Percentiles rank a stretch among this genome's conserved stretches.
phyloP scores from a whole-genome alignment of 2,113 vertebrate species.

The Scophthalmus maximus region DNA sequence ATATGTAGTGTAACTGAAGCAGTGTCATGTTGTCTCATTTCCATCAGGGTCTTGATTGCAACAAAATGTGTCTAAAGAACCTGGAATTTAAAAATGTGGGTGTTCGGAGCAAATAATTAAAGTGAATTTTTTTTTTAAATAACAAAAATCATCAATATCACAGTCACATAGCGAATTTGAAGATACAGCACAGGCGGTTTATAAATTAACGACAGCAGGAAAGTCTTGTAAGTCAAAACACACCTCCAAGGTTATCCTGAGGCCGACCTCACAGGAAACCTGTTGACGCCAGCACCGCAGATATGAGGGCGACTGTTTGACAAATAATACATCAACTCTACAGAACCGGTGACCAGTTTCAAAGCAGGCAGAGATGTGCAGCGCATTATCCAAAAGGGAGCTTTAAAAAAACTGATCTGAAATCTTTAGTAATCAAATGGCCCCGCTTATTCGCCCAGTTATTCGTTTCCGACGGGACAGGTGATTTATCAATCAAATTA shows the following conservation, averaged over 20 bases:
- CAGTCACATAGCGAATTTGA: not conserved
- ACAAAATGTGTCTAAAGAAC: not conserved
- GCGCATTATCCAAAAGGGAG: not conserved
- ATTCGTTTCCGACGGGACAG: not conserved
- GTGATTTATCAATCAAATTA: not conserved
- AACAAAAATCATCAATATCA: not conserved
- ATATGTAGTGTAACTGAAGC: not conserved
- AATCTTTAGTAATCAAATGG: too few relatives aligned
- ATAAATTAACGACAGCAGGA: slow-evolving; percentile 6
- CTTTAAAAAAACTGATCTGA: too few relatives aligned
- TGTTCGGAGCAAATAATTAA: not conserved
- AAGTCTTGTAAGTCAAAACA: slow-evolving; percentile 8
- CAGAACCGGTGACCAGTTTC: not conserved
- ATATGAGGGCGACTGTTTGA: slow-evolving; percentile 62
- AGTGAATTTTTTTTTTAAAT: not conserved
- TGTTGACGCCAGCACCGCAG: slow-evolving; percentile 57
- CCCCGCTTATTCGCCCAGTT: not conserved
- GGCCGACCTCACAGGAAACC: slow-evolving; percentile 22
- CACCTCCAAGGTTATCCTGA: slow-evolving; percentile 11
- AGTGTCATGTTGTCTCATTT: not conserved
- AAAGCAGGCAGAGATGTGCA: not conserved
- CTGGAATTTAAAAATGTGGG: not conserved
- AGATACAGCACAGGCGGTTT: not conserved
- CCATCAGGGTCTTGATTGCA: not conserved
- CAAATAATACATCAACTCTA: slow-evolving; percentile 36